Conservation (phyloP, 2,888 invertebrate species). For the Drosophila tanythrix region DNA sequence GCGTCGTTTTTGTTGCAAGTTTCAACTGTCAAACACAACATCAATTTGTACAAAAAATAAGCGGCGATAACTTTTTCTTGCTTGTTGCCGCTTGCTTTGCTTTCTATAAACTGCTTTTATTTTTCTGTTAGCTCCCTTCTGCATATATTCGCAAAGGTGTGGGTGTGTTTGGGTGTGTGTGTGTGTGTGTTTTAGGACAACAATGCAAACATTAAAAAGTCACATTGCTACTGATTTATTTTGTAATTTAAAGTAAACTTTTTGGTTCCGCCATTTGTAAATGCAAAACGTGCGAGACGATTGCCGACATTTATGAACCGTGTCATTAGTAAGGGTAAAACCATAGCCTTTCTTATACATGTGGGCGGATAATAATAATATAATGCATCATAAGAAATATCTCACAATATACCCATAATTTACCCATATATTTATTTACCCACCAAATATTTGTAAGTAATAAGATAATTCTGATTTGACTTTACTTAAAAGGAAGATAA, state of each 20-base stretch:
- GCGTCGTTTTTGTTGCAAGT: conserved; percentile 63
- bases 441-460: background rate
- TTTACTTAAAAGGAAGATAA: background rate
- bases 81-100: conserved; percentile 46
- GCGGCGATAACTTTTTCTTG: conserved; percentile 71
- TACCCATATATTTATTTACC: background rate
- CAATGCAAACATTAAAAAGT: conserved; percentile 78
- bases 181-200: conserved; percentile 47
- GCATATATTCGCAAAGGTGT: conserved; percentile 20
- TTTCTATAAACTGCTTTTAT: conserved; percentile 69
- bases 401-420: background rate
- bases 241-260: conserved; percentile 75
- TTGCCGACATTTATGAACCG: conserved; percentile 69
- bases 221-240: conserved; percentile 80
- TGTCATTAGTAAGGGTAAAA: conserved; percentile 28
- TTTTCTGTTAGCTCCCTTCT: conserved; percentile 25
- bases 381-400: background rate
- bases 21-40: conserved; percentile 80
- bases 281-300: conserved; percentile 70
- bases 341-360: background rate
- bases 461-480: no score
- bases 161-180: conserved; percentile 15
- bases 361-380: background rate
- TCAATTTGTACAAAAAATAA: conserved; percentile 81
- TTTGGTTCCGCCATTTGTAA: conserved; percentile 57